A percentile compares a stretch with the other conserved stretches of the same genome.
These are phyloP conservation scores for Lumbricus terrestris DNA, from an alignment of 2,888 invertebrate species.

Conservation along the genomic window DNA sequence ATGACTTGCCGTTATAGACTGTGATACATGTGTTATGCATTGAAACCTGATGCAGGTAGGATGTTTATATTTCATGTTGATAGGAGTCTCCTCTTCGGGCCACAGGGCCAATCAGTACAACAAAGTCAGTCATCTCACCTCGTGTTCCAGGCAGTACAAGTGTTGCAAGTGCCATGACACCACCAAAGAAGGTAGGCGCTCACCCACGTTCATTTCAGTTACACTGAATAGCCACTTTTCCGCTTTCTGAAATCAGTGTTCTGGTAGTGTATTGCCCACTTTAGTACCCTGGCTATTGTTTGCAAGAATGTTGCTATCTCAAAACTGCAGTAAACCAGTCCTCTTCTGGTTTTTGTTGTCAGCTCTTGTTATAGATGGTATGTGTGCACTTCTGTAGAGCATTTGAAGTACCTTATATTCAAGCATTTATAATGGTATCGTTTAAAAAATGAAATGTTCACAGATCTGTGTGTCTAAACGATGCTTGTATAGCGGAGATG, in stretches of 20 bases:
- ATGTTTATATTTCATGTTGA: constrained; percentile 7
- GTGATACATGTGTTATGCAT: neutral
- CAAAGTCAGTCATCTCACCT: constrained; percentile 21
- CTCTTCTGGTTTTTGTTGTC: no score
- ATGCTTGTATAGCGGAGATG: no score
- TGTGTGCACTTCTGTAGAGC: no score
- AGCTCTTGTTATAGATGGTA: no score
- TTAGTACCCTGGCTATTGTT: no score
- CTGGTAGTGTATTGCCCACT: no score
- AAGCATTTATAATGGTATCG: no score
- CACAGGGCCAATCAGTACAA: constrained; percentile 7
- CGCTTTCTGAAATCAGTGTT: neutral
- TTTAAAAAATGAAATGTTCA: no score
- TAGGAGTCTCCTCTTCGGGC: constrained; percentile 17
- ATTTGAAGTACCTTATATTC: no score
- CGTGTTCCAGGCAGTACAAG: constrained; percentile 13
- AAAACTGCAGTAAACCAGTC: no score
- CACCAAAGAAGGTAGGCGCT: constrained; percentile 8
- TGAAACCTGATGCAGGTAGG: neutral
- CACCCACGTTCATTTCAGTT: neutral
- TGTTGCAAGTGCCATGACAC: constrained; percentile 14
- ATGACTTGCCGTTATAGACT: neutral
- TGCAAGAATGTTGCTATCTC: no score
- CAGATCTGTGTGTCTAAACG: no score
- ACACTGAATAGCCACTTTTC: neutral